A percentile compares a stretch with the other conserved stretches of the same genome.
phyloP scores from a whole-genome alignment of 2,888 invertebrate genomes.

The Lasioglossum zephyrum region DNA sequence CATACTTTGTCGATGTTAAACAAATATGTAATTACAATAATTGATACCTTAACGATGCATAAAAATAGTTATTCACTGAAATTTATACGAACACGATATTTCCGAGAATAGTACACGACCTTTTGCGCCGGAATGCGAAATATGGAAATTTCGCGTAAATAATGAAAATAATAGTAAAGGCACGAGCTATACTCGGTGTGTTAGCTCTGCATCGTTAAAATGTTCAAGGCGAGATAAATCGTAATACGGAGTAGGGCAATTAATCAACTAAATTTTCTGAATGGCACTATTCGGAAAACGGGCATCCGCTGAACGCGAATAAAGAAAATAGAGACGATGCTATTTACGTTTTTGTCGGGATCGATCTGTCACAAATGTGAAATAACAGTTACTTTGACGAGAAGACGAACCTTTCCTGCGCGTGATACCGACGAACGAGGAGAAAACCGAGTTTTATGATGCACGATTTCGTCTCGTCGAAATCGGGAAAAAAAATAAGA shows the following conservation, averaged over 20 bases:
- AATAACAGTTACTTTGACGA: not conserved
- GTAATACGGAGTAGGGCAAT: not conserved
- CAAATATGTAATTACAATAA: not conserved
- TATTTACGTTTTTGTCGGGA: conserved; percentile 22
- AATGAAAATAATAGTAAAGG: not conserved
- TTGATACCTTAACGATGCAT: not conserved
- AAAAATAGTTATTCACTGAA: not conserved
- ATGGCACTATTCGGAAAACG: not conserved
- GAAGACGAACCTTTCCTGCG: not conserved
- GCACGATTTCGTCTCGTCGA: not conserved
- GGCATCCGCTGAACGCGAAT: not conserved
- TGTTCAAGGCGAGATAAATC: not conserved
- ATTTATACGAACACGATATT: not conserved
- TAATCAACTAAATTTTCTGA: not conserved
- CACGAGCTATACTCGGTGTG: not conserved
- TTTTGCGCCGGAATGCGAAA: not conserved
- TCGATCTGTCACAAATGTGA: conserved; percentile 13
- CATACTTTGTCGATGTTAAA: not conserved
- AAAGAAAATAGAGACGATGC: conserved; percentile 4
- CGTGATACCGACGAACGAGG: not conserved
- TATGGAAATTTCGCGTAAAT: not conserved
- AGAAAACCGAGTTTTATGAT: not conserved
- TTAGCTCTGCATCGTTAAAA: not conserved
- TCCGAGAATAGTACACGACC: not conserved
- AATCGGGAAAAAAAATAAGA: conserved; percentile 2